These are phyloP conservation scores for Sitophilus oryzae DNA, from an alignment of 1,140 invertebrate species.

Conservation along the genomic window DNA sequence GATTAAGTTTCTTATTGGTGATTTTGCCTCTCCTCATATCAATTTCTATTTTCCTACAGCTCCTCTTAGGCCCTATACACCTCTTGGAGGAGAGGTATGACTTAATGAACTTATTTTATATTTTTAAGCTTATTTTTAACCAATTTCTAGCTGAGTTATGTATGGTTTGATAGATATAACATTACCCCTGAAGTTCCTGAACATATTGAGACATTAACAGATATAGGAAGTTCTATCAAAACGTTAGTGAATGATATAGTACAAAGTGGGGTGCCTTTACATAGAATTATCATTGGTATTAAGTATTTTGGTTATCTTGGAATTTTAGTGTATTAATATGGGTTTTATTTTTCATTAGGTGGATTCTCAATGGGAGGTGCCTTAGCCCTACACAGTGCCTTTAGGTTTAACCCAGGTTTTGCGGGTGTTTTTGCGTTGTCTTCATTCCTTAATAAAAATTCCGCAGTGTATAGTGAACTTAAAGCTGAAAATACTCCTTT, in stretches of 20 bases:
- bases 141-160: conserved; percentile 49
- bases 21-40: conserved; percentile 56
- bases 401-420: conserved; percentile 53
- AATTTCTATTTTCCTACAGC: conserved; percentile 67
- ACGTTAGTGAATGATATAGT: conserved; percentile 59
- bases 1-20: conserved; percentile 55
- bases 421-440: conserved; percentile 66
- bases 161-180: conserved; percentile 64
- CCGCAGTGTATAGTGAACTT: conserved; percentile 51
- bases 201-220: conserved; percentile 52
- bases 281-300: conserved; percentile 62
- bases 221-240: conserved; percentile 51
- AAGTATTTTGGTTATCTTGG: no score
- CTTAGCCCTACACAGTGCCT: conserved; percentile 60
- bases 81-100: conserved; percentile 53
- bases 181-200: conserved; percentile 56
- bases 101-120: conserved; percentile 6
- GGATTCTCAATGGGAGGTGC: conserved; percentile 76
- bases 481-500: conserved; percentile 32
- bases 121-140: not conserved
- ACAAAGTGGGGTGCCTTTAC: conserved; percentile 53
- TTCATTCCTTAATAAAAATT: conserved; percentile 64
- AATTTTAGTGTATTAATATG: no score
- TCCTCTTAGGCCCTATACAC: conserved; percentile 60
- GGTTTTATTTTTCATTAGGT: no score